Conservation (phyloP, 1,140 invertebrate genomes). For the Drosophila miranda region DNA sequence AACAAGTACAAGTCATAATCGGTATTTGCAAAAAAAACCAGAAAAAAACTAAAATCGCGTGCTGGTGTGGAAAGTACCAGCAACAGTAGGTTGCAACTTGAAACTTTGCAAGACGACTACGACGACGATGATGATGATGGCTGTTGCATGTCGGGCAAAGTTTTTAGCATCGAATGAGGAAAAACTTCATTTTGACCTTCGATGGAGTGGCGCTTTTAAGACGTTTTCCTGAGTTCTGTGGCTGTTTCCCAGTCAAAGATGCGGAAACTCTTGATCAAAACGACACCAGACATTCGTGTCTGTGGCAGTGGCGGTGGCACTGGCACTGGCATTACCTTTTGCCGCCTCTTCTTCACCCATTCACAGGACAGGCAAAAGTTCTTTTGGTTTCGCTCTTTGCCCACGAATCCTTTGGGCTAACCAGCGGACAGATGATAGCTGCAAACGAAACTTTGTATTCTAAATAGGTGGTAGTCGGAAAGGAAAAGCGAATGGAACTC, state of each 20-base stretch:
- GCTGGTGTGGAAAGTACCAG: constrained; percentile 18
- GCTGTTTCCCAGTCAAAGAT: constrained; percentile 28
- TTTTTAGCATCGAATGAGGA: constrained; percentile 7
- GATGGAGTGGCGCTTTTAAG: not conserved
- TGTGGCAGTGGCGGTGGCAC: constrained; percentile 1
- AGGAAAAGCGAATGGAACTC: constrained; percentile 41
- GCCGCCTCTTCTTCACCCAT: not conserved
- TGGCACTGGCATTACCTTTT: constrained; percentile 7
- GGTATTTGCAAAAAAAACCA: constrained; percentile 22
- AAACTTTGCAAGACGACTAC: constrained; percentile 31
- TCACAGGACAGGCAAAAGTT: constrained; percentile 5
- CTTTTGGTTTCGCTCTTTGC: constrained; percentile 11
- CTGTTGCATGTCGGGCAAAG: constrained; percentile 46
- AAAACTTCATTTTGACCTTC: constrained; percentile 7
- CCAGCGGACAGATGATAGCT: not conserved
- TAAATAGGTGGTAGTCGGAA: constrained; percentile 14
- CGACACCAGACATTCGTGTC: constrained; percentile 22
- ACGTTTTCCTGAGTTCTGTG: constrained; percentile 19
- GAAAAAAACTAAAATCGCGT: constrained; percentile 49
- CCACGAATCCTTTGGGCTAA: constrained; percentile 35
- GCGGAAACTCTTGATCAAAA: constrained; percentile 36
- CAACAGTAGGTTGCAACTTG: constrained; percentile 23
- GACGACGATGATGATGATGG: not conserved
- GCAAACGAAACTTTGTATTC: constrained; percentile 13
- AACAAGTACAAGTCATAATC: constrained; percentile 69